Percentiles rank a stretch among this genome's conserved stretches.
Conservation (phyloP, 2,888 invertebrate genomes). For the Incurvaria masculella region DNA sequence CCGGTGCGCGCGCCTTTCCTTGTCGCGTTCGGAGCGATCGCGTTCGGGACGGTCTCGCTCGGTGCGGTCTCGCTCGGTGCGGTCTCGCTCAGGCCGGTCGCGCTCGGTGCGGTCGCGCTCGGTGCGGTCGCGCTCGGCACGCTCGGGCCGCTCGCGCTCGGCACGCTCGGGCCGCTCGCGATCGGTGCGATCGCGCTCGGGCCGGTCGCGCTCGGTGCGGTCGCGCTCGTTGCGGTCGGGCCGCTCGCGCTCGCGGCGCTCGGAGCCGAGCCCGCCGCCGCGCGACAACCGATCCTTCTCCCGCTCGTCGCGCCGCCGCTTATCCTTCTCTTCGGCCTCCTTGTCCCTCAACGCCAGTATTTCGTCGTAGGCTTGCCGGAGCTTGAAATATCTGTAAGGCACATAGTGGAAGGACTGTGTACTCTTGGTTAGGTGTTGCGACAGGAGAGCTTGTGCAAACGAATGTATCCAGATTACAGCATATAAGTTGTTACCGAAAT, state of each 20-base stretch:
- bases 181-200: slow-evolving; percentile 27
- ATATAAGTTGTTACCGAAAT: no score
- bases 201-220: slow-evolving; percentile 36
- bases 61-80: slow-evolving; percentile 17
- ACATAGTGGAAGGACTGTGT: no score
- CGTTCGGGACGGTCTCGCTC: slow-evolving; percentile 20
- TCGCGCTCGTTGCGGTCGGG: slow-evolving; percentile 34
- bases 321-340: slow-evolving; percentile 58
- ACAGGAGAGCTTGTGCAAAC: background rate
- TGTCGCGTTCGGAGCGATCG: slow-evolving; percentile 24
- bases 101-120: slow-evolving; percentile 16
- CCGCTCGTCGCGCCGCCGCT: slow-evolving; percentile 41
- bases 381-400: slow-evolving; percentile 56
- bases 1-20: slow-evolving; percentile 20
- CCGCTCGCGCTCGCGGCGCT: slow-evolving; percentile 40
- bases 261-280: slow-evolving; percentile 38
- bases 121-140: slow-evolving; percentile 14
- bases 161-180: slow-evolving; percentile 19
- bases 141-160: slow-evolving; percentile 13
- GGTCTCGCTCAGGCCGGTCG: slow-evolving; percentile 21
- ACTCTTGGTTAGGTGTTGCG: no score
- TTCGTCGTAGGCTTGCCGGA: slow-evolving; percentile 67
- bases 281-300: slow-evolving; percentile 36
- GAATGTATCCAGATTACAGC: no score
- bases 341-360: slow-evolving; percentile 59